phyloP scores from a whole-genome alignment of 1,140 invertebrate species.

The Aphaenogaster rudis region DNA sequence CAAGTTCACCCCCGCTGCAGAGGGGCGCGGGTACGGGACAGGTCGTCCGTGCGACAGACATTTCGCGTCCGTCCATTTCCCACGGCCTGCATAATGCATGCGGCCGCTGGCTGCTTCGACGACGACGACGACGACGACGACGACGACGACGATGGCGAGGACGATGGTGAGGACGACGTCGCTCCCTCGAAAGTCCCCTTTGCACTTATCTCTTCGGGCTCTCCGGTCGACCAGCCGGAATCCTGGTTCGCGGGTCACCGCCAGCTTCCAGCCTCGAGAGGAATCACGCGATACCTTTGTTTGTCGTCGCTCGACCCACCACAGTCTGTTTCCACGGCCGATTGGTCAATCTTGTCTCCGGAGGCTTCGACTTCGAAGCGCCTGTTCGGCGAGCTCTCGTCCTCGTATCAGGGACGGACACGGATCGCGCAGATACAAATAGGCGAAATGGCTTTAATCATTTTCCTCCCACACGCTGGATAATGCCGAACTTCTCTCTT shows the following conservation, averaged over 20 bases:
- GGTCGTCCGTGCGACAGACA: conserved; percentile 42
- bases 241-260: conserved; percentile 33
- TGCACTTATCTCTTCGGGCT: conserved; percentile 65
- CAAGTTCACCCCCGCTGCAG: conserved; percentile 26
- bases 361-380: conserved; percentile 31
- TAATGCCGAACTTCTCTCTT: neutral
- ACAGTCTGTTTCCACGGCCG: conserved; percentile 62
- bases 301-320: conserved; percentile 35
- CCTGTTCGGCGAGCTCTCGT: neutral
- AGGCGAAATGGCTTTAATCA: neutral
- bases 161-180: neutral
- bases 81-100: conserved; percentile 78
- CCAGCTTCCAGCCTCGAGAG: conserved; percentile 45
- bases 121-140: neutral
- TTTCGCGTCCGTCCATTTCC: conserved; percentile 73
- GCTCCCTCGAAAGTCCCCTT: conserved; percentile 63
- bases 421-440: neutral
- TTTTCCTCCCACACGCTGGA: neutral
- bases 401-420: neutral
- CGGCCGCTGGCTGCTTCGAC: conserved; percentile 23
- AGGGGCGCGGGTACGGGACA: neutral
- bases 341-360: conserved; percentile 56
- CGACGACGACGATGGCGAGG: neutral
- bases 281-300: conserved; percentile 69
- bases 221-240: conserved; percentile 15